Base-by-base conservation (phyloP, 2,888 invertebrate species). In the Hirtodrosophila cameraria region DNA sequence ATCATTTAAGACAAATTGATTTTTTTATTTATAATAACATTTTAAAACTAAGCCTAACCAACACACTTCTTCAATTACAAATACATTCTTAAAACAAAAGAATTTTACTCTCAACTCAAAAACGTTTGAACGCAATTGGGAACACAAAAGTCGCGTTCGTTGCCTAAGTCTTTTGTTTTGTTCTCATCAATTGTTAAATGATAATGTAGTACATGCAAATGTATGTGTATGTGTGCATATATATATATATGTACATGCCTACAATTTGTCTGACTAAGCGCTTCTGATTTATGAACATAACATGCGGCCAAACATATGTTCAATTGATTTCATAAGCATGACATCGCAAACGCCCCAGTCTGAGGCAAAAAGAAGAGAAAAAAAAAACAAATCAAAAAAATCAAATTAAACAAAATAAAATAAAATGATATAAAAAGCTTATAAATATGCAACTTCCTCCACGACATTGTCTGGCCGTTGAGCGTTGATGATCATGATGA, bases 391-490 rank as follows among this genome's bases (percentile, higher is more conserved):
- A 57, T 60, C 52, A 36, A 41, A 50, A 58, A 54, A 50, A 58
- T 36, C 18, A 15, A 27, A 42, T n/a, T 9, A 13, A 12, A 13
- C 12, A n/a, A 23, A 28, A 7, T 30, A 7, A 39, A 45, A 20
- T 35, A 45, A 33, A 31, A 27, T 20, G 13, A 36, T 23, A n/a
- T 15, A 50, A 57, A 69, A 66, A 52, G 25, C 78, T 77, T 77
- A 80, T 78, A 81, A 81, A 80, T 84, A 84, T 80, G 84, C 84
- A 81, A 81, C 84, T 80, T 84, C 84, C 79, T 83, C 64, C 76
- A 79, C 80, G 77, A 76, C 80, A 63, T 18, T 66, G 53, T 52
- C 38, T 69, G 58, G 31, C 36, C 31, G 46, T 31, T 27, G 58
- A 28, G 33, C 43, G 46, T 39, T 43, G 25, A 35, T 23, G 53